phyloP scores from a whole-genome alignment of 2,888 invertebrate genomes.

The Cremastinae sp. region DNA sequence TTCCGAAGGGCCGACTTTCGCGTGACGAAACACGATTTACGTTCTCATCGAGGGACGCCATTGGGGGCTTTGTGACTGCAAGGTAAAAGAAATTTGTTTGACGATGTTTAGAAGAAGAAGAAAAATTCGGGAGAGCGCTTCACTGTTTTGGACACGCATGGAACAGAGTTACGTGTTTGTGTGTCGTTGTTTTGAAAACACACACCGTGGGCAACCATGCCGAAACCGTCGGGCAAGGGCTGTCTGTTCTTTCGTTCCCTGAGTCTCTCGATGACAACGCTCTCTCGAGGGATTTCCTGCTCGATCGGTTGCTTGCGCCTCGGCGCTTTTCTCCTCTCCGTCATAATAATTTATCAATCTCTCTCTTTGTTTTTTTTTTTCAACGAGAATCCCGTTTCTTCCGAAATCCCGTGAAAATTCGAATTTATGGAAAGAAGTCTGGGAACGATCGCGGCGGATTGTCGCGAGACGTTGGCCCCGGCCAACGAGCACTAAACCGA shows the following conservation, averaged over 20 bases:
- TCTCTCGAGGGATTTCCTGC: conserved; percentile 57
- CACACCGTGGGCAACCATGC: conserved; percentile 65
- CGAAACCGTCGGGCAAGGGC: conserved; percentile 68
- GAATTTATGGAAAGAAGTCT: conserved; percentile 3
- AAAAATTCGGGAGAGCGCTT: not conserved
- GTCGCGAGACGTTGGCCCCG: conserved; percentile 46
- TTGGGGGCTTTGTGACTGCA: conserved; percentile 75
- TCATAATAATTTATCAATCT: conserved; percentile 64
- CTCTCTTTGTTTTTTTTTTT: conserved; percentile 13
- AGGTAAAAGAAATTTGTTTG: conserved; percentile 55
- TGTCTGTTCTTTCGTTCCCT: conserved; percentile 63
- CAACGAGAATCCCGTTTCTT: conserved; percentile 28
- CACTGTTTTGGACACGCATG: not conserved
- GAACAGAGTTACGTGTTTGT: not conserved
- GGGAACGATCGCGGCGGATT: conserved; percentile 10
- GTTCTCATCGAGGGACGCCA: conserved; percentile 79
- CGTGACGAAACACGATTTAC: conserved; percentile 74
- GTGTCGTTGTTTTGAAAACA: no score
- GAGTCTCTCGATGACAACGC: conserved; percentile 55
- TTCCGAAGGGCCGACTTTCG: conserved; percentile 66
- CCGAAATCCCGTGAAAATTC: not conserved
- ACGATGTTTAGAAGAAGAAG: conserved; percentile 10
- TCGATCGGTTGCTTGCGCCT: conserved; percentile 64
- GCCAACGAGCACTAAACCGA: conserved; percentile 44
- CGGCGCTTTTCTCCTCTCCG: conserved; percentile 66